phyloP scores from a whole-genome alignment of 2,888 invertebrate genomes.

The Pterostichus niger region DNA sequence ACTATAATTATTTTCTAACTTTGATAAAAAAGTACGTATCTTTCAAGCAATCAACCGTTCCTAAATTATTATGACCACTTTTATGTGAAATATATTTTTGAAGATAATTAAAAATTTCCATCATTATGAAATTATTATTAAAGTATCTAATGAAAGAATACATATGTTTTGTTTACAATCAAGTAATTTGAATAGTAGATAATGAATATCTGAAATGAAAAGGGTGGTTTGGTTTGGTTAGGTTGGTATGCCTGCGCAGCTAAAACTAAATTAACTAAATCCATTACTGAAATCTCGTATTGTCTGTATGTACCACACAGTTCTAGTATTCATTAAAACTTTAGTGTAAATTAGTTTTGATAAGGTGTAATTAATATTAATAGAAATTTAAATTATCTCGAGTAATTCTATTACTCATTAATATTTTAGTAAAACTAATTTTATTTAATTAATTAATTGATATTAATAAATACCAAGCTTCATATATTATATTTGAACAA shows the following conservation, averaged over 20 bases:
- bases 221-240: neutral
- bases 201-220: slow-evolving; percentile 33
- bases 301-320: slow-evolving; percentile 30
- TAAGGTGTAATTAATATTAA: slow-evolving; percentile 50
- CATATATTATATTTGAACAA: neutral
- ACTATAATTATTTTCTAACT: too few species aligned
- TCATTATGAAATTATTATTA: neutral
- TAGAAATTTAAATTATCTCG: slow-evolving; percentile 43
- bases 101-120: too few species aligned
- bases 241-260: slow-evolving; percentile 3
- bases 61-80: too few species aligned
- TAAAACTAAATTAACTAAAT: slow-evolving; percentile 46
- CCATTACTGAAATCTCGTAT: slow-evolving; percentile 42
- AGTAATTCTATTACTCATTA: slow-evolving; percentile 26
- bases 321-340: slow-evolving; percentile 48
- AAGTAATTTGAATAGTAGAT: slow-evolving; percentile 13
- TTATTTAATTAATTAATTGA: neutral
- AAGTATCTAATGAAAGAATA: neutral
- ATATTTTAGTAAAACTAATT: slow-evolving; percentile 12
- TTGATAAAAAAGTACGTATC: too few species aligned
- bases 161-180: neutral
- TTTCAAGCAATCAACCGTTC: too few species aligned
- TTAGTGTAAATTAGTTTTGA: slow-evolving; percentile 47
- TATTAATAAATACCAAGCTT: neutral
- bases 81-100: too few species aligned